Evolutionary conservation across 1,140 invertebrate species (phyloP).

Genomic region (Meloidogyne hapla): DNA sequence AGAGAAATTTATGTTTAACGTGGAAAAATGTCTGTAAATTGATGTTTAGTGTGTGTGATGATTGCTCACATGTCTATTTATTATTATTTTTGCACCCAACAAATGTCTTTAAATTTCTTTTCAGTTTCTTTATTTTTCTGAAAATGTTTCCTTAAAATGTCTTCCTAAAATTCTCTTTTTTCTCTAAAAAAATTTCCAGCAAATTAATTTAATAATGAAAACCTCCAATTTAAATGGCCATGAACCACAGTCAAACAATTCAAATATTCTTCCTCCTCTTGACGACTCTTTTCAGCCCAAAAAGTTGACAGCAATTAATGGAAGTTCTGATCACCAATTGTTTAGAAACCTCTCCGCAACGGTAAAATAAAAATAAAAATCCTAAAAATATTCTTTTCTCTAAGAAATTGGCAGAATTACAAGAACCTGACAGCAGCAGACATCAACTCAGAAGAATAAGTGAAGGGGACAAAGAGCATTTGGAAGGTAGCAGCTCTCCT

Average conservation of each 20-base stretch:
- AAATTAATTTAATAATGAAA: not conserved
- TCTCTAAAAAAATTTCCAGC: no score
- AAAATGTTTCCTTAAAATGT: no score
- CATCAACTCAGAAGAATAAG: not conserved
- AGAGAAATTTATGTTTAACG: not conserved
- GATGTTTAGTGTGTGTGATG: no score
- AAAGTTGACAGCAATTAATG: constrained; percentile 13
- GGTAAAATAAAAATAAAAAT: constrained; percentile 4
- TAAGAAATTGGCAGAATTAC: constrained; percentile 13
- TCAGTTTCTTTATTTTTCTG: no score
- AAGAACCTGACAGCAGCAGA: not conserved
- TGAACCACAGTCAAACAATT: not conserved
- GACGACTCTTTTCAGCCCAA: constrained; percentile 25
- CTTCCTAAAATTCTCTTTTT: no score
- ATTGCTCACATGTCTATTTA: no score
- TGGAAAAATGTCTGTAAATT: not conserved
- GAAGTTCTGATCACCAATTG: constrained; percentile 12
- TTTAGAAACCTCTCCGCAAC: constrained; percentile 24
- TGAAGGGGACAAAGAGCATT: constrained; percentile 1
- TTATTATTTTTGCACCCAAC: no score
- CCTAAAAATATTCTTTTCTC: not conserved
- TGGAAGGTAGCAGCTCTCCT: not conserved
- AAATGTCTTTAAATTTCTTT: no score
- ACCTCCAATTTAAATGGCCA: not conserved
- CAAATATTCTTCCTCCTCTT: not conserved